Conservation (phyloP, 2,113 vertebrate species). For the Syngnathus scovelli region DNA sequence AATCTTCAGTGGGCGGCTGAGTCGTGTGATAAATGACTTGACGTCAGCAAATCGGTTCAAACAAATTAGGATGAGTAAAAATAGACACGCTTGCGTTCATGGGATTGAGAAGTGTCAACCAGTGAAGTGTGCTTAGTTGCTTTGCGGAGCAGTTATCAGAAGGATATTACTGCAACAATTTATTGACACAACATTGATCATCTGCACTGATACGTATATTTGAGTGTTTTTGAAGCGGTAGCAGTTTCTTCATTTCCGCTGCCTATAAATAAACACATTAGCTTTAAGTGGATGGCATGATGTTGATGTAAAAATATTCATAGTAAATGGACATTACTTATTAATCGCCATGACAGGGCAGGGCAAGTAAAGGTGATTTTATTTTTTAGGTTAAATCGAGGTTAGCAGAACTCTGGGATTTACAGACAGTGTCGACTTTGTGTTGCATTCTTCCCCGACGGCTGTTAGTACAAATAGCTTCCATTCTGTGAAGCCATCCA, state of each 20-base stretch:
- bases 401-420: slow-evolving; percentile 11
- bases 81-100: not conserved
- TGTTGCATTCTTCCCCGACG: slow-evolving; percentile 16
- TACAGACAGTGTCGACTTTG: slow-evolving; percentile 4
- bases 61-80: not conserved
- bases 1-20: not conserved
- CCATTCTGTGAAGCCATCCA: slow-evolving; percentile 35
- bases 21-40: not conserved
- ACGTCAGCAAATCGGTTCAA: not conserved
- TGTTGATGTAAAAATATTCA: slow-evolving; percentile 10
- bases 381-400: slow-evolving; percentile 4
- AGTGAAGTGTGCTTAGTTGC: not conserved
- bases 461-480: slow-evolving; percentile 37
- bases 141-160: not conserved
- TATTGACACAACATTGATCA: not conserved
- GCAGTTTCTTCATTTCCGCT: not conserved
- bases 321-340: not conserved
- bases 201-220: not conserved
- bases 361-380: not conserved
- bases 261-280: slow-evolving; percentile 3
- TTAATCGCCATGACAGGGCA: slow-evolving; percentile 28
- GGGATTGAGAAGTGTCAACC: not conserved
- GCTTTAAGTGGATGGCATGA: slow-evolving; percentile 10
- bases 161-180: not conserved
- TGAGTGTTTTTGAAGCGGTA: not conserved